A percentile compares a stretch with the other conserved stretches of the same genome.
Conservation (phyloP, 1,140 invertebrate genomes). For the Pseudoatta argentina region DNA sequence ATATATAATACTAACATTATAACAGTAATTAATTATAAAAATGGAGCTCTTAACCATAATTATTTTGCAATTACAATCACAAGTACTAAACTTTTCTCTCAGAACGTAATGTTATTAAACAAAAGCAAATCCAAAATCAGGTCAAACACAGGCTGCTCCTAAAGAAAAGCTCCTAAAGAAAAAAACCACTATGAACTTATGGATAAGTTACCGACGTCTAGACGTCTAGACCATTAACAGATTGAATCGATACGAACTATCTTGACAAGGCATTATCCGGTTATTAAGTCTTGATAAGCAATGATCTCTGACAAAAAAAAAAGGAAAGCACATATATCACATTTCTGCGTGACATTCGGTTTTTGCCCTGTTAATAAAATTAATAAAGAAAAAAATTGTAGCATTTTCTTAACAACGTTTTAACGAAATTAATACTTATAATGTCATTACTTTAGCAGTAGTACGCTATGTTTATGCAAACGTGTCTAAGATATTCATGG, state of each 20-base stretch:
- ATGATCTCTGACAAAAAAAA: constrained; percentile 24
- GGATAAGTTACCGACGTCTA: constrained; percentile 57
- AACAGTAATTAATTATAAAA: no score
- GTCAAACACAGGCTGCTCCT: constrained; percentile 4
- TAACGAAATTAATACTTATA: not conserved
- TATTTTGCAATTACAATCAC: no score
- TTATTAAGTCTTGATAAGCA: constrained; percentile 42
- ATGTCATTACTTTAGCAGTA: not conserved
- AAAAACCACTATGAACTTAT: constrained; percentile 42
- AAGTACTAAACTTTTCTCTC: no score
- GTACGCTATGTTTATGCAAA: not conserved
- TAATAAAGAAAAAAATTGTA: not conserved
- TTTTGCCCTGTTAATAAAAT: not conserved
- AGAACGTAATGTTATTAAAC: not conserved
- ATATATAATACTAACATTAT: no score
- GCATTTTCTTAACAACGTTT: not conserved
- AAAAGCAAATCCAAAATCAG: constrained; percentile 20
- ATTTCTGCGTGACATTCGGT: constrained; percentile 3
- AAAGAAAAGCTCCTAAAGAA: constrained; percentile 1
- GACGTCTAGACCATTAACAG: constrained; percentile 60
- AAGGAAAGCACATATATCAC: not conserved
- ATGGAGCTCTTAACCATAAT: no score
- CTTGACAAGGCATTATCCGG: constrained; percentile 35
- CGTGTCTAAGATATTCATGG: constrained; percentile 18
- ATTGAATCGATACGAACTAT: constrained; percentile 61